phyloP scores from a whole-genome alignment of 2,888 invertebrate genomes.

The Lithophane leautieri region DNA sequence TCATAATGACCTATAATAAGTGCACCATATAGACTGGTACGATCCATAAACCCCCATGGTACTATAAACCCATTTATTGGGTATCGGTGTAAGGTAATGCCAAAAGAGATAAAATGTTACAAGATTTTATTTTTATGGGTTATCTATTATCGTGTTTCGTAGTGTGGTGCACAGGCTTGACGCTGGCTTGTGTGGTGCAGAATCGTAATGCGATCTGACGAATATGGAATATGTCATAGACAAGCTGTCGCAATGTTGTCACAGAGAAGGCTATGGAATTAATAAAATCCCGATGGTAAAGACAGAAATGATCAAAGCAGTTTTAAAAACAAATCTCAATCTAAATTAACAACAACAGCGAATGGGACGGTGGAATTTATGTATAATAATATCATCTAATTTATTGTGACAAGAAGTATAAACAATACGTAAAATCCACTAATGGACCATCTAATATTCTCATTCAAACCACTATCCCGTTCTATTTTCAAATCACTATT shows the following conservation, averaged over 20 bases:
- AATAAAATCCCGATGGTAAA: background rate
- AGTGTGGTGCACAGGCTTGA: no score
- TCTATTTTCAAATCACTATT: conserved; percentile 58
- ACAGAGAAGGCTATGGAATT: background rate
- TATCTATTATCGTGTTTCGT: conserved; percentile 32
- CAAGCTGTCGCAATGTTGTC: conserved; percentile 7
- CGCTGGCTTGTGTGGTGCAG: no score
- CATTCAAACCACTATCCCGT: conserved; percentile 39
- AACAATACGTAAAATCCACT: conserved; percentile 41
- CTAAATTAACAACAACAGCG: background rate
- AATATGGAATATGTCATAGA: conserved; percentile 5
- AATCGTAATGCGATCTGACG: conserved; percentile 28
- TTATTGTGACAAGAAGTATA: conserved; percentile 38
- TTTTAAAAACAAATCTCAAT: conserved; percentile 10
- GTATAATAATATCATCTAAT: conserved; percentile 19
- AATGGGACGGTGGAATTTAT: conserved; percentile 3
- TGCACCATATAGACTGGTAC: conserved; percentile 25
- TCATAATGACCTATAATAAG: conserved; percentile 24
- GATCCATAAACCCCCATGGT: conserved; percentile 45
- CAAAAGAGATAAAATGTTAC: conserved; percentile 58
- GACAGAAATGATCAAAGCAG: conserved; percentile 31
- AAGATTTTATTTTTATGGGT: conserved; percentile 42
- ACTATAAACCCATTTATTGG: conserved; percentile 44
- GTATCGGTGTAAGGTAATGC: conserved; percentile 40
- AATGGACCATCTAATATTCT: conserved; percentile 32